phyloP scores from a whole-genome alignment of 23 tunicate species.

The Trididemnum nubilum region DNA sequence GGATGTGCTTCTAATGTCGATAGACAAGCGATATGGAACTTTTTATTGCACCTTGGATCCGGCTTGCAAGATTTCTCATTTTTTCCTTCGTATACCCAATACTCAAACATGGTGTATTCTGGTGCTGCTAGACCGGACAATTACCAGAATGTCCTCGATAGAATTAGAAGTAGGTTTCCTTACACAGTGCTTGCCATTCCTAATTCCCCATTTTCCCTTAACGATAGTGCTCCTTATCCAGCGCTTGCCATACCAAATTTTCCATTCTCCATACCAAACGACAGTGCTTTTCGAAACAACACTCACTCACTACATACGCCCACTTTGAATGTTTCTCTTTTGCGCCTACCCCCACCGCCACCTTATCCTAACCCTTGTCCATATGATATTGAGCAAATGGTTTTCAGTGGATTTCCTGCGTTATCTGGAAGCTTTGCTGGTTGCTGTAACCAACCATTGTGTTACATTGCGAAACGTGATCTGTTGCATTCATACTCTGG shows the following conservation, averaged over 20 bases:
- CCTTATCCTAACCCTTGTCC: background rate
- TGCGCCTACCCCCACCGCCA: background rate
- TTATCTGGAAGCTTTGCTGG: conserved; percentile 65
- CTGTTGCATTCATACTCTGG: conserved; percentile 36
- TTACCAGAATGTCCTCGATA: conserved; percentile 39
- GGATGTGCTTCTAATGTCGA: conserved; percentile 60
- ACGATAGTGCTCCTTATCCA: background rate
- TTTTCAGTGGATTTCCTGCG: conserved; percentile 25
- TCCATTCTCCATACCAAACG: background rate
- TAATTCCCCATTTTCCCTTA: background rate
- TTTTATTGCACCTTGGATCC: background rate
- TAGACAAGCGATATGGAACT: background rate
- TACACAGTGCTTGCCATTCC: background rate
- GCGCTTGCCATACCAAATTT: too few relatives aligned
- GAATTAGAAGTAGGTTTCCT: conserved; percentile 1
- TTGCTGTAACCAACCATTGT: conserved; percentile 66
- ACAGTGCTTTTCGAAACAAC: background rate
- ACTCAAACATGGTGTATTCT: conserved; percentile 14
- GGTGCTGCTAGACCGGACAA: conserved; percentile 76
- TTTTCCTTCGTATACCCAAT: background rate
- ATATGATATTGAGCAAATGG: background rate
- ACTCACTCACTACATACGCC: background rate
- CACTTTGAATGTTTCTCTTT: background rate
- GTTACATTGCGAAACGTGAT: conserved; percentile 49
- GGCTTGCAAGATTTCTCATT: background rate